These are phyloP conservation scores for Pardosa pseudoannulata DNA, from an alignment of 2,888 invertebrate species.

Conservation along the genomic window DNA sequence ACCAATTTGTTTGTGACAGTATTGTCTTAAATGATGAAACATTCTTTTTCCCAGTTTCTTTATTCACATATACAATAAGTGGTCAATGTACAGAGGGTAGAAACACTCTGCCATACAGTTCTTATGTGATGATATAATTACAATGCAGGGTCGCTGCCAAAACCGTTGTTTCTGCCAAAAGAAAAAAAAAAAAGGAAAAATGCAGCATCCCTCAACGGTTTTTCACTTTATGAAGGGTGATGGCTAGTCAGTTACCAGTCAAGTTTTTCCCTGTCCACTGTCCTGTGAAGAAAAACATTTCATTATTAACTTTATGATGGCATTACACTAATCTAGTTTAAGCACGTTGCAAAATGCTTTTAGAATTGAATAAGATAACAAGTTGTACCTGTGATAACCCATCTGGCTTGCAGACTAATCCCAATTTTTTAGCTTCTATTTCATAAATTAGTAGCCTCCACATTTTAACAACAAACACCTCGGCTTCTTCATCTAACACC, in stretches of 20 bases:
- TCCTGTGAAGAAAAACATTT: conserved; percentile 43
- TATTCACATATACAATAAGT: conserved; percentile 56
- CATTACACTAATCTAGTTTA: not conserved
- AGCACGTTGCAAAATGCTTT: not conserved
- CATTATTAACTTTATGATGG: not conserved
- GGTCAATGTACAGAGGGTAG: conserved; percentile 28
- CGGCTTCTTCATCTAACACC: conserved; percentile 99
- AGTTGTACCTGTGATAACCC: not conserved
- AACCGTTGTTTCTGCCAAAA: not conserved
- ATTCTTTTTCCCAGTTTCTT: not conserved
- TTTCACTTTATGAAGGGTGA: not conserved
- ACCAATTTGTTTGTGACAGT: too few relatives aligned
- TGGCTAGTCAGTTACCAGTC: not conserved
- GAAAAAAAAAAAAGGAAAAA: too few relatives aligned
- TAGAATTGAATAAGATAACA: too few relatives aligned
- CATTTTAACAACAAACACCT: conserved; percentile 99
- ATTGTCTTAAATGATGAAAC: too few relatives aligned
- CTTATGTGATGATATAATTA: conserved; percentile 71
- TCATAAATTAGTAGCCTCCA: conserved; percentile 99
- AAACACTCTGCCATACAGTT: not conserved
- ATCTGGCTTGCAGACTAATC: conserved; percentile 83
- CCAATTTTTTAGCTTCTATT: conserved; percentile 98
- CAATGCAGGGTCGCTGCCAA: conserved; percentile 35
- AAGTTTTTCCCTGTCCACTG: conserved; percentile 55
- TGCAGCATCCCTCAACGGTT: not conserved